These are phyloP conservation scores for Chydorus sphaericus DNA, from an alignment of 2,888 invertebrate species.

Conservation along the genomic window DNA sequence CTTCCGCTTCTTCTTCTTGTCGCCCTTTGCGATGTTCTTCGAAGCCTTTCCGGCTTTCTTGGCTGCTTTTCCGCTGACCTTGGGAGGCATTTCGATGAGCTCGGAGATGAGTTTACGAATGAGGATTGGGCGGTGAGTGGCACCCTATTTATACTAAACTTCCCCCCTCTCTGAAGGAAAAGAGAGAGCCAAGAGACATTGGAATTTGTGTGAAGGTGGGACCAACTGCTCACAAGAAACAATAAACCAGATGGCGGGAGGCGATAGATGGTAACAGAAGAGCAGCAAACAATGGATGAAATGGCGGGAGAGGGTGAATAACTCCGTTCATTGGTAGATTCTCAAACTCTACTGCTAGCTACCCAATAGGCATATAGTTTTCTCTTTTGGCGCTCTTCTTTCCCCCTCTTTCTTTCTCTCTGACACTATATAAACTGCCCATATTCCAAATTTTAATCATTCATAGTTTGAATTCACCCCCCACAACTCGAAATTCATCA, in stretches of 20 bases:
- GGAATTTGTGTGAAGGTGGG: not conserved
- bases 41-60: too few relatives aligned
- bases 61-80: conserved; percentile 12
- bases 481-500: conserved; percentile 40
- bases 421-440: too few relatives aligned
- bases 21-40: not conserved
- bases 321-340: too few relatives aligned
- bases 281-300: too few relatives aligned
- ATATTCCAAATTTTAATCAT: conserved; percentile 23
- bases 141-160: not conserved
- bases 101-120: not conserved
- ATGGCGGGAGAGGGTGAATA: too few relatives aligned
- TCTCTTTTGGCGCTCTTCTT: too few relatives aligned
- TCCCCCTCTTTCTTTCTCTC: too few relatives aligned
- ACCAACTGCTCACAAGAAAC: too few relatives aligned
- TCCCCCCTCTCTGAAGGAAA: not conserved
- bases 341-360: too few relatives aligned
- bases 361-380: too few relatives aligned
- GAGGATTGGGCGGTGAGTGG: not conserved
- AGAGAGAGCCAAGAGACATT: not conserved
- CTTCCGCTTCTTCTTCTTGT: conserved; percentile 6
- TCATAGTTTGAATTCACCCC: conserved; percentile 25
- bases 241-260: too few relatives aligned
- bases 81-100: conserved; percentile 10
- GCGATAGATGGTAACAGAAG: too few relatives aligned